Evolutionary conservation across 2,113 vertebrate genomes (phyloP).

Genomic region (Lampris incognitus): DNA sequence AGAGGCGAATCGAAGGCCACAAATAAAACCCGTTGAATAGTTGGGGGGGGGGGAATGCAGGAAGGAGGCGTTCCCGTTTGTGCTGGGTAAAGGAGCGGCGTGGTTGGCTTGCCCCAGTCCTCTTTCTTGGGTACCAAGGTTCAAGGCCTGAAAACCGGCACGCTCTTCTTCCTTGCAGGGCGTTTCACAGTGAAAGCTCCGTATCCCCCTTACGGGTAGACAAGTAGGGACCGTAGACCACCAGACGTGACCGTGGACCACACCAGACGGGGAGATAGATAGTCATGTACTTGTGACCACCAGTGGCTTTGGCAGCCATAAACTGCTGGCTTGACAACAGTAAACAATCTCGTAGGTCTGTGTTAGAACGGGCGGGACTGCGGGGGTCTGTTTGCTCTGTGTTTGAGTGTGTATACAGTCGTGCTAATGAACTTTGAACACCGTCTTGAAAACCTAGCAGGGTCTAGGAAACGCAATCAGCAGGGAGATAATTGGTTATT

Average conservation of each 20-base stretch:
- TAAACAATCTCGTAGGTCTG: slow-evolving; percentile 1
- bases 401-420: slow-evolving; percentile 27
- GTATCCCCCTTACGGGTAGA: neutral
- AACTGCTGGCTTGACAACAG: too few species aligned
- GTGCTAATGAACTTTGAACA: slow-evolving; percentile 75
- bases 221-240: too few species aligned
- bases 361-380: neutral
- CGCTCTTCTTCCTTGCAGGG: neutral
- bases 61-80: slow-evolving; percentile 65
- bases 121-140: slow-evolving; percentile 12
- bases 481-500: slow-evolving; percentile 45
- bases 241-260: too few species aligned
- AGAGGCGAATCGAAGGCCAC: slow-evolving; percentile 20
- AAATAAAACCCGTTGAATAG: slow-evolving; percentile 58
- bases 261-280: too few species aligned
- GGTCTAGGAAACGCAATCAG: slow-evolving; percentile 42
- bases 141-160: neutral
- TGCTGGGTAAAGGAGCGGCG: slow-evolving; percentile 35
- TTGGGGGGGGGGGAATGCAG: slow-evolving; percentile 35
- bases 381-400: slow-evolving; percentile 33
- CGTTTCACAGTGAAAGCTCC: neutral
- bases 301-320: too few species aligned
- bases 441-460: slow-evolving; percentile 40
- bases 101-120: slow-evolving; percentile 29
- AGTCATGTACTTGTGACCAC: too few species aligned